Base-by-base conservation (phyloP, 2,113 vertebrate species). In the Brienomyrus brachyistius region DNA sequence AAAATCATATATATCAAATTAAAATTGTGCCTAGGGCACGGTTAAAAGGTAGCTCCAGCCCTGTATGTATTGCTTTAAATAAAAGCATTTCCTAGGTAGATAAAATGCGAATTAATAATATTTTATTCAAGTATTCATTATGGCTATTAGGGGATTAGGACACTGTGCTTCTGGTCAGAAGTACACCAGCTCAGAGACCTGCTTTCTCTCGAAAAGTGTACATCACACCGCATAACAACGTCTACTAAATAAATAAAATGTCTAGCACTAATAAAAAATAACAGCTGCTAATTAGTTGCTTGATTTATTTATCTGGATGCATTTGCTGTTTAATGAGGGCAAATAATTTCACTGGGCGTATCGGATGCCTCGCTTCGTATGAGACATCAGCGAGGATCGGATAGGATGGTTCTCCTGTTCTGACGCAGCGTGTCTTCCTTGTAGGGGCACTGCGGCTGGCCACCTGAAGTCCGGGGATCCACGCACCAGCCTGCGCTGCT, bases 401-500 rank as follows among this genome's bases (percentile, higher is more conserved):
- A 11, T 23, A 11, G 45, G 82, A 11, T 35, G 31, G 15, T 59
- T 45, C 21, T 40, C 27, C 13, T 35, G 51, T 9, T 31, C n/a
- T 87, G 1, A 86, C 50, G 27, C 6, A 19, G 1, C 8, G 40
- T 2, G 15, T n/a, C 62, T 88, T 88, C 7, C 40, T 19, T 31
- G 23, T 43, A 91, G 59, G 74, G 86, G 19, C 10, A 21, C 31
- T 4, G 13, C 4, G n/a, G 48, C 31, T 2, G 11, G n/a, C 13
- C 6, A 2, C 3, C 19, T 35, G 0, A 35, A 27, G 21, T 50
- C 10, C 23, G 84, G 92, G 91, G 93, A 95, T 89, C 94, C 95
- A 50, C 95, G 95, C 91, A 94, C 88, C 86, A 94, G 95, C 88
- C 92, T 97, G 21, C 92, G 94, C 19, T 92, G 94, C 47, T 97